A percentile compares a stretch with the other conserved stretches of the same genome.
Evolutionary conservation across 1,140 invertebrate species (phyloP).

Genomic region (Calliphora vicina): DNA sequence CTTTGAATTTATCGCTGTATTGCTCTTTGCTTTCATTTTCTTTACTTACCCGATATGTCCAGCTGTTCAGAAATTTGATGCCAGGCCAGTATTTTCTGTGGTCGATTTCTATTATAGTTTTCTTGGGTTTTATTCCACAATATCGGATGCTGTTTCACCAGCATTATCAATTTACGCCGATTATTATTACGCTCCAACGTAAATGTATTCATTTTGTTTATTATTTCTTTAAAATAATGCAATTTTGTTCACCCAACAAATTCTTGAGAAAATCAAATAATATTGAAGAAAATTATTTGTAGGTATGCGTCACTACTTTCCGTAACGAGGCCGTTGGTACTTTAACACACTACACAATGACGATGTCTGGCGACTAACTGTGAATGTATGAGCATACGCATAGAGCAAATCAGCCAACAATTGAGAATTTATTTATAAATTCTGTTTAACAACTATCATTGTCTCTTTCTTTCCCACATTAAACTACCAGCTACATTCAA

Average conservation of each 20-base stretch:
- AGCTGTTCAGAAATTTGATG: constrained; percentile 6
- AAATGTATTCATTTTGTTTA: constrained; percentile 13
- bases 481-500: no score
- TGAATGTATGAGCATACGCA: not conserved
- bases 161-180: constrained; percentile 9
- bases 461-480: not conserved
- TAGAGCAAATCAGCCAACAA: not conserved
- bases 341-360: not conserved
- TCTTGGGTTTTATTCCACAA: constrained; percentile 26
- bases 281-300: not conserved
- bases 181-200: constrained; percentile 20
- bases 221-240: no score
- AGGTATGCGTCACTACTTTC: not conserved
- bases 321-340: not conserved
- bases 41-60: constrained; percentile 19
- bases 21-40: not conserved
- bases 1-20: not conserved
- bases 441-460: not conserved
- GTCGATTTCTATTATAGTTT: constrained; percentile 17
- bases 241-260: no score
- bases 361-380: constrained; percentile 8
- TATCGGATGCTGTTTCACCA: constrained; percentile 19
- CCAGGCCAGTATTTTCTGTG: constrained; percentile 19
- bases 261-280: not conserved
- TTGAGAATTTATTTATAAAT: not conserved